phyloP scores from a whole-genome alignment of 2,113 vertebrate genomes.

The Poeciliopsis occidentalis region DNA sequence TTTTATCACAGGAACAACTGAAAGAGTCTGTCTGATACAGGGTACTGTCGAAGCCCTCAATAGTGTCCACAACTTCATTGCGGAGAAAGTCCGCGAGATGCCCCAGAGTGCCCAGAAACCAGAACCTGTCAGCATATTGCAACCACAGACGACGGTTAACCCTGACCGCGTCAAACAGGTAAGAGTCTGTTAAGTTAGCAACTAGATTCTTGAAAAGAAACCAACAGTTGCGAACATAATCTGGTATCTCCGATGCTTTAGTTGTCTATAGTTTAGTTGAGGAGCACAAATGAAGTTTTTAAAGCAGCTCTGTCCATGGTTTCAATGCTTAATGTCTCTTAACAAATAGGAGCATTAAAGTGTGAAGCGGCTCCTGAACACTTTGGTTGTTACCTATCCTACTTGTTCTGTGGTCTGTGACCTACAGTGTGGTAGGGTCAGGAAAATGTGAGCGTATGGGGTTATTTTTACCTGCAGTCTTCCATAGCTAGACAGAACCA shows the following conservation, averaged over 20 bases:
- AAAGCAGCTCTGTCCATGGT: not conserved
- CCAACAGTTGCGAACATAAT: not conserved
- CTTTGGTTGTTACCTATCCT: constrained; percentile 1
- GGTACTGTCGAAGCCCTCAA: constrained; percentile 98
- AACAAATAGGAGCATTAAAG: not conserved
- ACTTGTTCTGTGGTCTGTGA: constrained; percentile 57
- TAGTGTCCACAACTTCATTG: constrained; percentile 98
- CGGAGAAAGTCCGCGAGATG: constrained; percentile 99
- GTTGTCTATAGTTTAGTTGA: not conserved
- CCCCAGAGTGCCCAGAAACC: constrained; percentile 98
- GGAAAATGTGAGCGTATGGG: constrained; percentile 78
- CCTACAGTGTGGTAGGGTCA: constrained; percentile 64
- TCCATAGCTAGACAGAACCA: constrained; percentile 74
- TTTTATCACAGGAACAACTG: constrained; percentile 90
- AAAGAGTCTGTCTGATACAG: constrained; percentile 98
- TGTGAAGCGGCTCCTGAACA: not conserved
- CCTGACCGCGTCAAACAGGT: constrained; percentile 99
- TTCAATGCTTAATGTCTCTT: not conserved
- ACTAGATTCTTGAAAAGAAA: not conserved
- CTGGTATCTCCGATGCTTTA: not conserved
- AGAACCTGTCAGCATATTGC: constrained; percentile 98
- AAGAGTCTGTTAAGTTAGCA: constrained; percentile 62
- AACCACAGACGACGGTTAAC: constrained; percentile 99
- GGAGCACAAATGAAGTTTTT: not conserved
- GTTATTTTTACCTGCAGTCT: constrained; percentile 81